These are phyloP conservation scores for Eulemur albifrons DNA, from an alignment of 2,797 vertebrate genomes.

Conservation along the genomic window DNA sequence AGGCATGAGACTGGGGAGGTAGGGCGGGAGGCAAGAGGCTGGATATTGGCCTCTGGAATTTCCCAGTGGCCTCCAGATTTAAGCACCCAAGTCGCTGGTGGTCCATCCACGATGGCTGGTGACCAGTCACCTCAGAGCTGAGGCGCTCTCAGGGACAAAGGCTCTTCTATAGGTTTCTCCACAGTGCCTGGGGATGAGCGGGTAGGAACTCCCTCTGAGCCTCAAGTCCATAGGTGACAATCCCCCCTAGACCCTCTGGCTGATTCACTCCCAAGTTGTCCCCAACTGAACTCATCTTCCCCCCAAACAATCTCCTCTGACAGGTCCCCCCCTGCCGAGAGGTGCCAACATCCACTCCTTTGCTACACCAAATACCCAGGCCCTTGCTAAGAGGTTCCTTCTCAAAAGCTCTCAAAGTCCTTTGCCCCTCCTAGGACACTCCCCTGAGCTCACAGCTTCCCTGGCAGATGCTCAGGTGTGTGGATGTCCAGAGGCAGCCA, in stretches of 20 bases:
- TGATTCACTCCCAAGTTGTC: background rate
- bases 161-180: background rate
- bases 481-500: background rate
- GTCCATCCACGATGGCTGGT: background rate
- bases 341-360: background rate
- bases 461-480: background rate
- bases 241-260: background rate
- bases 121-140: background rate
- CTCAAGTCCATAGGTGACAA: background rate
- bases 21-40: background rate
- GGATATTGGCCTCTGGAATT: background rate
- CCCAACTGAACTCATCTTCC: background rate
- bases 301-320: background rate
- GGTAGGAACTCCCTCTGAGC: background rate
- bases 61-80: background rate
- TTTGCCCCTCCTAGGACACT: background rate
- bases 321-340: accelerated
- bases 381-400: background rate
- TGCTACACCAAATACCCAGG: no score
- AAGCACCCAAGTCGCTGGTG: background rate
- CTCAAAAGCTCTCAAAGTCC: background rate
- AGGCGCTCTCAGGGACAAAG: background rate
- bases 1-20: background rate
- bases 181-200: accelerated
- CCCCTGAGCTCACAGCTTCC: background rate